Base-by-base conservation (phyloP, 2,888 invertebrate genomes). In the Drosophila leonis region DNA sequence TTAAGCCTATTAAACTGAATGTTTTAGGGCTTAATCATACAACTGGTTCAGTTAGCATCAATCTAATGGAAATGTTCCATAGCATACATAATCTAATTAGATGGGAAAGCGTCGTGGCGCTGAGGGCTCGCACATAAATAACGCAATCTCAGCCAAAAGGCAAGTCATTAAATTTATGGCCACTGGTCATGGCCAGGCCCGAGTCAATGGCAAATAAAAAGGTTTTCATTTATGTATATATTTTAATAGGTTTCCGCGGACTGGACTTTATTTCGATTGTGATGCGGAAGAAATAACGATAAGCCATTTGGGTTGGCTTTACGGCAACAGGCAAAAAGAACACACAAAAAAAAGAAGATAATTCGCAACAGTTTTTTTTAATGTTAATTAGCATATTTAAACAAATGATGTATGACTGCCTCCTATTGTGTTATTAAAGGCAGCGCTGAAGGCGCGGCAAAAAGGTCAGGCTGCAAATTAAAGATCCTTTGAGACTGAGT, bases 151-250 rank as follows among this genome's bases (percentile, higher is more conserved):
- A 66, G 78, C 69, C 72, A 64, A 78, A 72, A 69, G 80, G 77
- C 70, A 73, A 72, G 72, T 73, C 90, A 83, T 86, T 86, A 90
- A 85, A 85, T 90, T 88, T 85, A 86, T 85, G 76, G 69, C 65
- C 66, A 69, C 64, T 78, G 81, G 82, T 66, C 66, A 65, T 79
- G 82, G 78, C 63, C 80, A 62, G 35, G 37, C 44, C 12, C 33
- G 24, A 59, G 60, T 57, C 66, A 70, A 81, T 74, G 71, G 57
- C 57, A 77, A 89, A 84, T 84, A 78, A 89, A 84, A 49, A 76
- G 72, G 65, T 65, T 80, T 85, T 80, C 66, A 86, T 54, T 54
- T 83, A 80, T 86, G 64, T 75, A 75, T 81, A 65, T 75, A 75
- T 81, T 87, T 81, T 83, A 78, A 75, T 82, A 71, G 69, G 54